A percentile compares a stretch with the other conserved stretches of the same genome.
phyloP scores from a whole-genome alignment of 2,797 vertebrate species.

The Pseudomugil gertrudae region DNA sequence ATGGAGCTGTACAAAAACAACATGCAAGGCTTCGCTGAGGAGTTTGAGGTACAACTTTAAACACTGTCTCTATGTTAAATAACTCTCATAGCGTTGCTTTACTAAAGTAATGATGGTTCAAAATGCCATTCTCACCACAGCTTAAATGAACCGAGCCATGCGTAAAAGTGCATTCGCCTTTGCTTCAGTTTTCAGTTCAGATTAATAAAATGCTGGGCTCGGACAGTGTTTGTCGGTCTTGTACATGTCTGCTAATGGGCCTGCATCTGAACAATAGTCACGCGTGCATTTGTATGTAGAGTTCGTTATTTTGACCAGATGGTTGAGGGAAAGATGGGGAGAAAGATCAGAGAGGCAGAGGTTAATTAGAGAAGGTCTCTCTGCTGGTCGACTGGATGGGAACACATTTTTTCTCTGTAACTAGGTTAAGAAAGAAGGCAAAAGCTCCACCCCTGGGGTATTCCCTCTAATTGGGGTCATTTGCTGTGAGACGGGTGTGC shows the following conservation, averaged over 20 bases:
- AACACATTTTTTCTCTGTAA: slow-evolving; percentile 80
- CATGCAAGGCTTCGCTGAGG: slow-evolving; percentile 95
- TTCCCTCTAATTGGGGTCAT: slow-evolving; percentile 89
- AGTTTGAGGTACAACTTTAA: slow-evolving; percentile 89
- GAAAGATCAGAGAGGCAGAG: slow-evolving; percentile 60
- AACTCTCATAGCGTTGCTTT: neutral
- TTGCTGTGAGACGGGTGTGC: slow-evolving; percentile 81
- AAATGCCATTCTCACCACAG: slow-evolving; percentile 8
- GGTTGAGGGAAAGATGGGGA: slow-evolving; percentile 57
- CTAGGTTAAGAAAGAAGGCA: slow-evolving; percentile 87
- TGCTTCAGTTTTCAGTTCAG: neutral
- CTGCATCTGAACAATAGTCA: slow-evolving; percentile 23
- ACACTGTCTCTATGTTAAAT: neutral
- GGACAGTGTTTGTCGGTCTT: slow-evolving; percentile 13
- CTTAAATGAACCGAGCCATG: slow-evolving; percentile 5
- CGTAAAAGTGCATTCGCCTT: neutral
- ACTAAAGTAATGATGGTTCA: neutral
- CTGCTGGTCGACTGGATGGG: slow-evolving; percentile 87
- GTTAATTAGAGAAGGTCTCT: slow-evolving; percentile 83
- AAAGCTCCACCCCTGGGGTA: slow-evolving; percentile 84
- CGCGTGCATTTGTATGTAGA: slow-evolving; percentile 38
- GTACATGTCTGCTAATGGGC: slow-evolving; percentile 11
- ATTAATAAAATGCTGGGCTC: neutral
- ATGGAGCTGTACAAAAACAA: slow-evolving; percentile 96
- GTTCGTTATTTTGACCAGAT: slow-evolving; percentile 75